phyloP scores from a whole-genome alignment of 2,113 vertebrate species.

The Saguinus imperator region DNA sequence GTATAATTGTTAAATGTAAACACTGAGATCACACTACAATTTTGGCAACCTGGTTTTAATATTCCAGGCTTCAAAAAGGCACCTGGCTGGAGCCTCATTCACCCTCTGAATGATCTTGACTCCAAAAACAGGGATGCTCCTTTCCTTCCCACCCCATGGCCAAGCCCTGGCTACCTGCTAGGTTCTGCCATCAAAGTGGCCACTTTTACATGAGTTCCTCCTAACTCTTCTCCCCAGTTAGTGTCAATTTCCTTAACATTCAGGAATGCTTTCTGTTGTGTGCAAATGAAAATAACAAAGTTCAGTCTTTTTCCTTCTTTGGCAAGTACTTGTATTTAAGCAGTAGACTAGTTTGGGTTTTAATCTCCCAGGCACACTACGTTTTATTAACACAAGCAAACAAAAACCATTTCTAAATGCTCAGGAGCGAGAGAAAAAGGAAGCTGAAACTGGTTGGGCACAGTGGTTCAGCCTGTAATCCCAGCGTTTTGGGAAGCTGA shows the following conservation, averaged over 20 bases:
- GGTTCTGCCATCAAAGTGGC: background rate
- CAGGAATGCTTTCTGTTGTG: background rate
- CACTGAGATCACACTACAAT: background rate
- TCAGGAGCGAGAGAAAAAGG: background rate
- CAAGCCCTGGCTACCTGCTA: background rate
- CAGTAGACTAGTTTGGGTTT: background rate
- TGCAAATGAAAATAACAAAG: slow-evolving; percentile 31
- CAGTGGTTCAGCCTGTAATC: no score
- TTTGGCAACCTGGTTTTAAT: background rate
- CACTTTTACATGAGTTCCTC: background rate
- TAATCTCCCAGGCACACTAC: background rate
- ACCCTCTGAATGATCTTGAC: background rate
- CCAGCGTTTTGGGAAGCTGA: no score
- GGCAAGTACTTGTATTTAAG: background rate
- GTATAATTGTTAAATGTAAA: slow-evolving; percentile 36
- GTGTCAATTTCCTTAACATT: background rate
- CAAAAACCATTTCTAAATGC: slow-evolving; percentile 34
- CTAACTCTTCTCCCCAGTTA: background rate
- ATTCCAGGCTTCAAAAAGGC: background rate
- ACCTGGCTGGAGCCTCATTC: background rate
- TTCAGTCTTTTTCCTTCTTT: background rate
- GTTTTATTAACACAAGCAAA: slow-evolving; percentile 20
- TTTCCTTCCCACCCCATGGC: background rate
- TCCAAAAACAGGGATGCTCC: background rate
- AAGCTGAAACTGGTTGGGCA: background rate